Base-by-base conservation (phyloP, 2,113 vertebrate genomes). In the Pan paniscus region DNA sequence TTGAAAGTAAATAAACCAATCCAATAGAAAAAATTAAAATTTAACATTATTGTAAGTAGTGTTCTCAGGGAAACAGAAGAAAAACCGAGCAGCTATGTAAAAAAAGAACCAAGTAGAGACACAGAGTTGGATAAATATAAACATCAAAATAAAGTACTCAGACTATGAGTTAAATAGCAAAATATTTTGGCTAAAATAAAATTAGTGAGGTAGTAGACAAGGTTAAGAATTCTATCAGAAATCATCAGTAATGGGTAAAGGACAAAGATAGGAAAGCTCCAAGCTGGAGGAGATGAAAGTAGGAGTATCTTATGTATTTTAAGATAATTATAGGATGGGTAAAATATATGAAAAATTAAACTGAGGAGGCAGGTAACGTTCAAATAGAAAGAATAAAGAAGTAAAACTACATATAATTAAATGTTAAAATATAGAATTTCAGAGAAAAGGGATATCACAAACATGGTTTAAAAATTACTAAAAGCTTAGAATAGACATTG, bases 181-280 rank as follows among this genome's bases (percentile, higher is more conserved):
- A 90, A 90, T 17, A 59, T 79, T 48, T 90, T 40, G 46, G n/a
- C 57, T 52, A 27, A 87, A 90, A 88, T 94, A 84, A 73, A 94
- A 90, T 87, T 50, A 90, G 52, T 20, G 9, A 46, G 59, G 35
- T 55, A 80, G 52, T 80, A 75, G 80, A 17, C 13, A 75, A 78
- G 75, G 83, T 83, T 32, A 92, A 88, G 48, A 35, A 25, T n/a
- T 86, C 18, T 61, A 80, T 25, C 46, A 61, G 50, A 73, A 96
- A 90, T 59, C 50, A 46, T 38, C 38, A 46, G 35, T 86, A 67
- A 59, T 81, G 43, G 64, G 48, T 10, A 82, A 75, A 93, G 27
- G 23, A 43, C 89, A 50, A 32, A 32, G 8, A 57, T 5, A 67
- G 8, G 18, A 95, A 64, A 87, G 23, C 9, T 89, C 72, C 73